Base-by-base conservation (phyloP, 2,113 vertebrate species). In the Gnathonemus longibarbis region DNA sequence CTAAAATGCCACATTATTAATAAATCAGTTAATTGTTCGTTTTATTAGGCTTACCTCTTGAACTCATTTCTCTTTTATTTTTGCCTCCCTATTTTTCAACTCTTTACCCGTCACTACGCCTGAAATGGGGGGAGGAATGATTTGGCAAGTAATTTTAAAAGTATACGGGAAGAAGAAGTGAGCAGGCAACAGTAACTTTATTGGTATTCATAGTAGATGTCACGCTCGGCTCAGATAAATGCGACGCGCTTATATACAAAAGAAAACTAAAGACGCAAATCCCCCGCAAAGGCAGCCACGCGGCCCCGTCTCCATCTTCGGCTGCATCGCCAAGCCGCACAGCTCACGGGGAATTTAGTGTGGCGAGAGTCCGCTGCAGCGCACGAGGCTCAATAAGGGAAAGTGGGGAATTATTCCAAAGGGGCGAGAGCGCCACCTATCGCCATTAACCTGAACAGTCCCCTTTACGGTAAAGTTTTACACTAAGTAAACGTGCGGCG, bases 331-430 rank as follows among this genome's bases (percentile, higher is more conserved):
- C 46, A 42, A 77, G 70, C 39, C 42, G 17, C 27, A 74, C 5
- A 9, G 70, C 70, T 80, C 46, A 46, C 3, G 88, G 27, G 88
- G 88, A 89, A 89, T 89, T 89, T 89, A 39, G 46, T 89, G 66
- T 4, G 24, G 39, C 39, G 5, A 49, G 46, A 53, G n/a, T 39
- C 35, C 17, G 48, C n/a, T 70, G 62, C 88, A n/a, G 58, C 62
- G 39, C 58, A 70, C 48, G 31, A 80, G 70, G 88, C 66, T 52
- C 88, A 39, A 3, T 17, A 42, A 52, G 88, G 88, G 88, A 89
- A 49, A 80, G 66, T 19, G 19, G 31, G 62, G 9, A 52, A 10
- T 48, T 58, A 46, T 48, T 89, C 45, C 21, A n/a, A 31, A 77
- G 52, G 66, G n/a, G 27, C 70, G 27, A 50, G 48, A 87, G 84